Conservation (phyloP, 2,797 vertebrate species). For the Harpia harpyja region DNA sequence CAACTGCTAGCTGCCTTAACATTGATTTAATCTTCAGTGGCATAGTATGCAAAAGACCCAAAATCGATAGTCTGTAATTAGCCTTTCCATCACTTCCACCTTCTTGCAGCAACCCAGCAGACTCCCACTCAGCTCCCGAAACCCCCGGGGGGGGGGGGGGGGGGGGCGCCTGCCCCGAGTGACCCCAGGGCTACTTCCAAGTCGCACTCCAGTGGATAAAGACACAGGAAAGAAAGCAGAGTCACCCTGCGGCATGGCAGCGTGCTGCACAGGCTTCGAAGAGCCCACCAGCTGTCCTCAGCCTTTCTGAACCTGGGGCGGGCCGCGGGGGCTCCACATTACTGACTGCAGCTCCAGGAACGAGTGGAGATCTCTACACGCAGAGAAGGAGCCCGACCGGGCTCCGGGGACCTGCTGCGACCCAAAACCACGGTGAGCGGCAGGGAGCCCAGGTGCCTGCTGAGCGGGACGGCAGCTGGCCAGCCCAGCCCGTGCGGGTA, state of each 20-base stretch:
- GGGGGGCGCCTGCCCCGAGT: too few species aligned
- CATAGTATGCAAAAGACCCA: background rate
- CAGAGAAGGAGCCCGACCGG: accelerated
- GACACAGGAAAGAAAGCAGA: background rate
- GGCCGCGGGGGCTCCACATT: accelerated
- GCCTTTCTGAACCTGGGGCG: accelerated
- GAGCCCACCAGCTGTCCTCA: background rate
- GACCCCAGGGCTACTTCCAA: accelerated
- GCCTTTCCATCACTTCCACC: background rate
- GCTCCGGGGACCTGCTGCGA: background rate
- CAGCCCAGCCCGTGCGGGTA: accelerated
- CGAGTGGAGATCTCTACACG: accelerated
- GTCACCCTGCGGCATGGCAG: accelerated
- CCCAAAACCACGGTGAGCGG: background rate
- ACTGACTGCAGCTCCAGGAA: accelerated
- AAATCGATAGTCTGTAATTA: background rate
- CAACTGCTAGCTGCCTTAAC: background rate
- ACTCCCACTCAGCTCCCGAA: accelerated
- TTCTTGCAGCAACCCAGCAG: background rate
- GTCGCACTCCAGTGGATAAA: background rate
- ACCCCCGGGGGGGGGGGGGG: too few species aligned
- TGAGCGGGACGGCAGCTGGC: accelerated
- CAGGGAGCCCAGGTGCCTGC: accelerated
- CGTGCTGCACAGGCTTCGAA: accelerated
- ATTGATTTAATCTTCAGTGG: background rate